Conservation (phyloP, 2,113 vertebrate species). For the Pavo muticus region DNA sequence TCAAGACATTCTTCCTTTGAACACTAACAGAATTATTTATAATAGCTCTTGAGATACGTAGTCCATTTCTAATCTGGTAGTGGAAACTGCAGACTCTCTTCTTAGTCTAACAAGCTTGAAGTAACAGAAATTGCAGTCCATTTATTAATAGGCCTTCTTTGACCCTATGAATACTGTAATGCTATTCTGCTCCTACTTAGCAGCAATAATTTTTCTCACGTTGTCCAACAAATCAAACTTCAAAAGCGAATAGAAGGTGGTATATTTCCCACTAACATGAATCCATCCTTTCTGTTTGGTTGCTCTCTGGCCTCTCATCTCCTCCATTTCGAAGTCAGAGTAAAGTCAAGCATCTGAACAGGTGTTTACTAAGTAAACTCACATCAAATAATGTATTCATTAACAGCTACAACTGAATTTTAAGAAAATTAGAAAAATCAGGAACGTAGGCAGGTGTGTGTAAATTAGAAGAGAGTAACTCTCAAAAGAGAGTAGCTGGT, state of each 20-base stretch:
- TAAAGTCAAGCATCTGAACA: background rate
- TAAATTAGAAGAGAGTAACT: background rate
- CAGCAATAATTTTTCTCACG: accelerated
- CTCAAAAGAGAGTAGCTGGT: background rate
- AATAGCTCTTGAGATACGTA: background rate
- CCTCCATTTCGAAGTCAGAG: background rate
- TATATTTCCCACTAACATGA: background rate
- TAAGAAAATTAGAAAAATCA: background rate
- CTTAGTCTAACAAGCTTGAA: background rate
- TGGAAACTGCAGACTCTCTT: background rate
- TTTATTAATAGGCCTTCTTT: background rate
- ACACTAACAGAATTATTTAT: background rate
- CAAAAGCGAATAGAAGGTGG: background rate
- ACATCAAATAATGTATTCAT: background rate
- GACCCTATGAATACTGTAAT: background rate
- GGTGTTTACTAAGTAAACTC: background rate
- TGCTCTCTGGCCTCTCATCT: background rate
- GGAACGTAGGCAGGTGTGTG: background rate
- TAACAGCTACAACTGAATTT: background rate
- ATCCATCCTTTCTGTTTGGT: background rate
- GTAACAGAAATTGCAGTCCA: background rate
- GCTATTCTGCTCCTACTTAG: background rate
- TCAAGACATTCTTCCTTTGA: background rate
- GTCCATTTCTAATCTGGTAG: background rate
- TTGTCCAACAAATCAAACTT: background rate